Conservation (phyloP, 2,888 invertebrate species). For the Monoplex corrugatus region DNA sequence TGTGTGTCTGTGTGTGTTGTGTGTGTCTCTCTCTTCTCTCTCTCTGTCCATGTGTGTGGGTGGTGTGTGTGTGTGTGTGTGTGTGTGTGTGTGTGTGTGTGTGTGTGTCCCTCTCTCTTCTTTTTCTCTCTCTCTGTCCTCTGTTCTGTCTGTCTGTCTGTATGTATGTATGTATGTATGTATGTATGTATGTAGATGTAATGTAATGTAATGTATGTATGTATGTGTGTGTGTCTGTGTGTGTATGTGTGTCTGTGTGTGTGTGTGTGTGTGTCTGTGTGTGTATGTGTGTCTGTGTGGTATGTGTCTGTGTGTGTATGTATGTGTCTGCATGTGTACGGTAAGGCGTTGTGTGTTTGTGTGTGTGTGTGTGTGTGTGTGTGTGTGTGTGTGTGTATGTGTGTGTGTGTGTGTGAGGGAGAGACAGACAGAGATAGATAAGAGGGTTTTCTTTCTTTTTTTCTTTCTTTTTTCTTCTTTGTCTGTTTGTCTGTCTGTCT, state of each 20-base stretch:
- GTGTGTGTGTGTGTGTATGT: neutral
- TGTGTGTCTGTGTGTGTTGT: neutral
- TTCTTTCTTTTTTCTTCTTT: too few relatives aligned
- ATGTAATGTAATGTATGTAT: too few relatives aligned
- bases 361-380: neutral
- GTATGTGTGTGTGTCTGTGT: constrained; percentile 2
- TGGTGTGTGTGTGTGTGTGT: neutral
- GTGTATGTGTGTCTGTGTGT: constrained; percentile 16
- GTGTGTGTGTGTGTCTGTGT: neutral
- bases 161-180: neutral
- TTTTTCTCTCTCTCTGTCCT: too few relatives aligned
- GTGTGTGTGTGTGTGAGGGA: neutral
- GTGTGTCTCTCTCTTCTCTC: too few relatives aligned
- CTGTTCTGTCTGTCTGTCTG: neutral
- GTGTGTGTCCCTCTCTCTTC: neutral
- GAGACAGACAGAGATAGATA: too few relatives aligned
- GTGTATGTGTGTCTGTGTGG: neutral
- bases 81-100: neutral
- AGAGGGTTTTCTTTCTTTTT: too few relatives aligned
- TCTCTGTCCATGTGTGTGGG: neutral
- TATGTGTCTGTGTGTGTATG: neutral
- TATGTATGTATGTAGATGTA: neutral
- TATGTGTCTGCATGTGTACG: neutral
- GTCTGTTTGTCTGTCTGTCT: neutral
- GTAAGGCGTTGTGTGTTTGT: neutral